Percentiles rank a stretch among this genome's conserved stretches.
phyloP scores from a whole-genome alignment of 1,140 invertebrate genomes.

The Drosophila rhopaloa region DNA sequence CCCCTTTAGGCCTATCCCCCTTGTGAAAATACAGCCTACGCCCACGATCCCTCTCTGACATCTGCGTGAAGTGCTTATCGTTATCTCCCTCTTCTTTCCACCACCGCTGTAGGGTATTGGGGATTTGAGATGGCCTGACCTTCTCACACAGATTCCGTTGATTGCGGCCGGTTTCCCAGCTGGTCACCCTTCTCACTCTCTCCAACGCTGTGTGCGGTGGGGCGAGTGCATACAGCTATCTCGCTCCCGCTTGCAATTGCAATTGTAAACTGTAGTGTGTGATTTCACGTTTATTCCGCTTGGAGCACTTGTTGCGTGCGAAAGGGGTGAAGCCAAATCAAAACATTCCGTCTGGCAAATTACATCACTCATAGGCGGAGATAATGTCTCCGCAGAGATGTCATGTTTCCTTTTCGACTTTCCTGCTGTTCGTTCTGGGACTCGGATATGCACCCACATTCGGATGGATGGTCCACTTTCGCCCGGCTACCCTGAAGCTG shows the following conservation, averaged over 20 bases:
- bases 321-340: constrained; percentile 1
- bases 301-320: constrained; percentile 11
- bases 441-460: neutral
- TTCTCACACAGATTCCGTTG: constrained; percentile 11
- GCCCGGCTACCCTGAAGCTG: constrained; percentile 34
- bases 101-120: constrained; percentile 17
- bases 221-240: constrained; percentile 1
- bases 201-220: neutral
- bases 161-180: constrained; percentile 10
- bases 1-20: neutral
- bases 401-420: neutral
- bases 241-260: constrained; percentile 25
- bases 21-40: neutral
- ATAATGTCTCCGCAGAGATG: neutral
- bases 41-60: neutral
- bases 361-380: constrained; percentile 5
- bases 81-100: neutral
- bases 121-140: constrained; percentile 16
- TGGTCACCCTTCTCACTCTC: constrained; percentile 22
- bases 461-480: constrained; percentile 57
- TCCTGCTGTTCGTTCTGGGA: constrained; percentile 20
- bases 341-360: constrained; percentile 6
- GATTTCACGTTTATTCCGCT: constrained; percentile 7
- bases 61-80: neutral
- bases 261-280: constrained; percentile 11